phyloP scores from a whole-genome alignment of 2,888 invertebrate species.

The Agrotis clavis region DNA sequence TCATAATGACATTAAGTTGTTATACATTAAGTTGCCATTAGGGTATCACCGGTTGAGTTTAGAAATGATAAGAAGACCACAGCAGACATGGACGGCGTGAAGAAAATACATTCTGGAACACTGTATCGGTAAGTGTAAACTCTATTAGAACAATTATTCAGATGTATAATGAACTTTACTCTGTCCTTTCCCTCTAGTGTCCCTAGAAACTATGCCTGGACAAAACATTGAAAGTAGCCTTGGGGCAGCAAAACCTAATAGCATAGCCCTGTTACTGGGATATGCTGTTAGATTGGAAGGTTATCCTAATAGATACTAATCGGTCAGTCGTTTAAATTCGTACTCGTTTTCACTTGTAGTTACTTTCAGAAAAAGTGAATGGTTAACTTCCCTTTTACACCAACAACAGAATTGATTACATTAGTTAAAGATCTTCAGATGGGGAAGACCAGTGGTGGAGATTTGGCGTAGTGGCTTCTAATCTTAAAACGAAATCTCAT shows the following conservation, averaged over 20 bases:
- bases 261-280: neutral
- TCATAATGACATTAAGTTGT: constrained; percentile 82
- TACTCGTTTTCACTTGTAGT: too few species aligned
- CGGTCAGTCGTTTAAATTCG: too few species aligned
- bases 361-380: too few species aligned
- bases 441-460: neutral
- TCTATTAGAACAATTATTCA: constrained; percentile 14
- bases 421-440: constrained; percentile 5
- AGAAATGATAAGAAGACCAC: constrained; percentile 85
- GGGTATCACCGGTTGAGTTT: constrained; percentile 71
- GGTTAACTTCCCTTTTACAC: too few species aligned
- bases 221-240: neutral
- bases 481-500: constrained; percentile 41
- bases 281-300: neutral
- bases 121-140: constrained; percentile 86
- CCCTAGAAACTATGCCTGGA: neutral
- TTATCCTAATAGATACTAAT: neutral
- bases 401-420: neutral
- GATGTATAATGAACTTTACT: constrained; percentile 1
- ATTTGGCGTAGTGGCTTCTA: neutral
- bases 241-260: neutral
- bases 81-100: constrained; percentile 88
- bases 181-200: too few species aligned
- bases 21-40: constrained; percentile 79
- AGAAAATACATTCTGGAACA: constrained; percentile 90